Evolutionary conservation across 2,888 invertebrate genomes (phyloP).

Genomic region (Lycia hirtaria): DNA sequence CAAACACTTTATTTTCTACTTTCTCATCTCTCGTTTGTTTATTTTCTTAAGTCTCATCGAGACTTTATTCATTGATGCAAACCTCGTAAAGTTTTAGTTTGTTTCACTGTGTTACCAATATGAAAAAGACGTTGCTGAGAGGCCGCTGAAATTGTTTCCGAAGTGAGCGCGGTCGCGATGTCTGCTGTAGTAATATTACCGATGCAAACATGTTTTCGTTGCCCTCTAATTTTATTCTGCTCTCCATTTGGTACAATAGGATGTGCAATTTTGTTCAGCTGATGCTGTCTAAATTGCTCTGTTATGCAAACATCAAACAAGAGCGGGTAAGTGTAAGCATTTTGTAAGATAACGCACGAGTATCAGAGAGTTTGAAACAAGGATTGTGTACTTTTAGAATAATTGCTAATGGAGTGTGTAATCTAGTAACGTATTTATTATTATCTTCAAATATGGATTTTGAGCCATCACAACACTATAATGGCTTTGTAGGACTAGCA

Average conservation of each 20-base stretch:
- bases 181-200: slow-evolving; percentile 60
- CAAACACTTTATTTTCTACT: slow-evolving; percentile 58
- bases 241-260: slow-evolving; percentile 63
- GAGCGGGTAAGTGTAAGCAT: slow-evolving; percentile 57
- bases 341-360: slow-evolving; percentile 54
- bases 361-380: slow-evolving; percentile 56
- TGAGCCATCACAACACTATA: too few relatives aligned
- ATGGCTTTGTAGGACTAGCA: too few relatives aligned
- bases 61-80: slow-evolving; percentile 42
- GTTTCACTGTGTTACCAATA: slow-evolving; percentile 55
- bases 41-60: slow-evolving; percentile 50
- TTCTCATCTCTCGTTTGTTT: slow-evolving; percentile 50
- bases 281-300: slow-evolving; percentile 66
- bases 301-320: slow-evolving; percentile 67
- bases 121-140: slow-evolving; percentile 51
- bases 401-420: slow-evolving; percentile 45
- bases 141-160: slow-evolving; percentile 53
- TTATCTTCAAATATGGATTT: not conserved
- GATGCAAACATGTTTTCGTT: slow-evolving; percentile 68
- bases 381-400: slow-evolving; percentile 42
- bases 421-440: not conserved
- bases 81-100: slow-evolving; percentile 53
- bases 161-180: slow-evolving; percentile 47
- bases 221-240: slow-evolving; percentile 67
- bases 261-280: slow-evolving; percentile 71